Base-by-base conservation (phyloP, 1,140 invertebrate genomes). In the Dendroctonus ponderosae region DNA sequence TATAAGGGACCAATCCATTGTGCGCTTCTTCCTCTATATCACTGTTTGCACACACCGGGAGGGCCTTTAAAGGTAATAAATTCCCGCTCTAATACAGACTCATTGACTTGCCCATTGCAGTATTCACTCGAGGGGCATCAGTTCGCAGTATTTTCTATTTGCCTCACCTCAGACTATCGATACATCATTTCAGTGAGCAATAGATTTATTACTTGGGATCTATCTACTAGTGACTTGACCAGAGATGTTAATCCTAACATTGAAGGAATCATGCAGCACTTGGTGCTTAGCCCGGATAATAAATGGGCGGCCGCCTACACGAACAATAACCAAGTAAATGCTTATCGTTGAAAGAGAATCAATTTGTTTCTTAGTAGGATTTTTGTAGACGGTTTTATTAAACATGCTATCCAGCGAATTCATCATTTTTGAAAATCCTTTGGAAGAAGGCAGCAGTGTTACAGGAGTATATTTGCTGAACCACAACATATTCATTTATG, bases 71-170 rank as follows among this genome's bases (percentile, higher is more conserved):
- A 98, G 83, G 91, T 93, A 38, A 56, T 38, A 38, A 39, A 37
- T 56, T 56, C 40, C 2, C 15, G 5, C 11, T 15, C 12, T 46
- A 46, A 46, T 52, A 56, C 37, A 56, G 11, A 39, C 38, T 56
- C 40, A 37, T 11, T 56, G 3, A 39, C 1, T 51, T 3, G 11
- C 14, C 0, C 49, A n/a, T 80, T 83, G 14, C 79, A 94, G 88
- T 98, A 97, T 76, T 98, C 96, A 0, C 78, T 99, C 44, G 97
- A 99, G 83, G 96, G 95, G 3, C 96, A 99, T 82, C 94, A 96
- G 74, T 99, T 98, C 80, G 96, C 96, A 0, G 94, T 98, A 0
- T 98, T 98, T 80, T 95, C 92, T 8, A 95, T 98, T 72, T 90
- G 89, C 50, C 79, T 98, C 7, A 97, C 94, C 0, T 90, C 92